These are phyloP conservation scores for Phylloscopus collybita DNA, from an alignment of 2,797 vertebrate species.

Conservation along the genomic window DNA sequence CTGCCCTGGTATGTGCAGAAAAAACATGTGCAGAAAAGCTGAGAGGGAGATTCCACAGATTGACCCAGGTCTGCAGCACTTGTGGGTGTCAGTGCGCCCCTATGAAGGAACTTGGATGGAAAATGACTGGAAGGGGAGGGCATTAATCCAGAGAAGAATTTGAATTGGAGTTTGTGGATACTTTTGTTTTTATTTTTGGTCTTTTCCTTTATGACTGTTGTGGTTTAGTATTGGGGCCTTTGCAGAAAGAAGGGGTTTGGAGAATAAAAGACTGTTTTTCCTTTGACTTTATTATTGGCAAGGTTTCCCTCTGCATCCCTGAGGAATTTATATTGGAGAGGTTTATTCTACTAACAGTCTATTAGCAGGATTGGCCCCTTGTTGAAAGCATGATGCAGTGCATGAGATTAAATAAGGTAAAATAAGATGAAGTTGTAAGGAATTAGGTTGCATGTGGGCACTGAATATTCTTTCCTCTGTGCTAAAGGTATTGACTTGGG, in stretches of 20 bases:
- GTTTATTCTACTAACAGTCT: neutral
- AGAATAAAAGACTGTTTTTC: neutral
- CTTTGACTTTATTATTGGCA: neutral
- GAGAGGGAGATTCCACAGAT: neutral
- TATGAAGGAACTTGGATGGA: neutral
- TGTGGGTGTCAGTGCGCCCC: neutral
- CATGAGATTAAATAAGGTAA: neutral
- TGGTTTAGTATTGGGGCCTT: neutral
- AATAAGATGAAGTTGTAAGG: neutral
- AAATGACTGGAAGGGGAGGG: slow-evolving; percentile 3
- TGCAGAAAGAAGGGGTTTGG: neutral
- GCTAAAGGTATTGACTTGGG: neutral
- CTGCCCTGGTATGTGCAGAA: neutral
- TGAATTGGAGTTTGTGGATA: neutral
- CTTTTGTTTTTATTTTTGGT: slow-evolving; percentile 21
- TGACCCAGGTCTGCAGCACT: neutral
- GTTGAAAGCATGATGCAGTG: neutral
- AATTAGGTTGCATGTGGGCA: neutral
- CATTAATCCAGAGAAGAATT: neutral
- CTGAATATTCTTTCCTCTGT: neutral
- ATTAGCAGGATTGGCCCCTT: neutral
- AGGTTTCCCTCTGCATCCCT: neutral
- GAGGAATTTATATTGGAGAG: neutral
- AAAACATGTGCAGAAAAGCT: neutral
- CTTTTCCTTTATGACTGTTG: neutral